phyloP scores from a whole-genome alignment of 1,140 invertebrate genomes.

The Drosophila seguyi region DNA sequence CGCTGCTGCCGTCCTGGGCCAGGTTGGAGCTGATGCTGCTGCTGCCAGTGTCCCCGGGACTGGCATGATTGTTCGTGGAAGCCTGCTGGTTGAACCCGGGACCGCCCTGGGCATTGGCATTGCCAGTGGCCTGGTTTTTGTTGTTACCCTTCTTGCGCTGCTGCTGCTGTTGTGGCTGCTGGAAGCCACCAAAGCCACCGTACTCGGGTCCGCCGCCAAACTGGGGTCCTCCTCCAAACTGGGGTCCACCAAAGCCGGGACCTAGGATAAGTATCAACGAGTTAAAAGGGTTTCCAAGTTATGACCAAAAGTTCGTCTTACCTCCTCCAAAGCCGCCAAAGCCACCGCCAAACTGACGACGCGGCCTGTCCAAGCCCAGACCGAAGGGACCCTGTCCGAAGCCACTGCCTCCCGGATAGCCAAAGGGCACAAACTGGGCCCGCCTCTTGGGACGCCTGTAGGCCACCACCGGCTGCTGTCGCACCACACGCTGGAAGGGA shows the following conservation, averaged over 20 bases:
- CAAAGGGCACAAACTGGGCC: constrained; percentile 72
- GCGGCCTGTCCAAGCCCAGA: constrained; percentile 30
- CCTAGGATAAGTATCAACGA: background rate
- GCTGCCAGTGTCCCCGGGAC: constrained; percentile 53
- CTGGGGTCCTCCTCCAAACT: constrained; percentile 22
- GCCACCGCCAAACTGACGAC: constrained; percentile 56
- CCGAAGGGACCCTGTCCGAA: constrained; percentile 37
- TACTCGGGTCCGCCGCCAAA: background rate
- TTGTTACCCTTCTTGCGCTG: constrained; percentile 23
- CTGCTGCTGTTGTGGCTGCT: constrained; percentile 28
- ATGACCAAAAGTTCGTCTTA: background rate
- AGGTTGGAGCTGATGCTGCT: constrained; percentile 81
- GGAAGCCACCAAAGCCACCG: background rate
- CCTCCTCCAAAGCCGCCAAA: constrained; percentile 51
- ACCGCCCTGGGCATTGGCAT: constrained; percentile 66
- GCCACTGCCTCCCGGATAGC: constrained; percentile 55
- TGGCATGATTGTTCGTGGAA: constrained; percentile 74
- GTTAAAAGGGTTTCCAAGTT: background rate
- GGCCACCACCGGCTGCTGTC: constrained; percentile 20
- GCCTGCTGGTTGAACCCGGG: constrained; percentile 77
- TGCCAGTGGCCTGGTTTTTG: constrained; percentile 52
- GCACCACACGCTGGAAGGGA: constrained; percentile 31
- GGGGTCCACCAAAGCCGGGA: constrained; percentile 18
- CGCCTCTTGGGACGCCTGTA: constrained; percentile 62
- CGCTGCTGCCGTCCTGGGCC: constrained; percentile 75